Base-by-base conservation (phyloP, 2,888 invertebrate species). In the Hypolimnas misippus region DNA sequence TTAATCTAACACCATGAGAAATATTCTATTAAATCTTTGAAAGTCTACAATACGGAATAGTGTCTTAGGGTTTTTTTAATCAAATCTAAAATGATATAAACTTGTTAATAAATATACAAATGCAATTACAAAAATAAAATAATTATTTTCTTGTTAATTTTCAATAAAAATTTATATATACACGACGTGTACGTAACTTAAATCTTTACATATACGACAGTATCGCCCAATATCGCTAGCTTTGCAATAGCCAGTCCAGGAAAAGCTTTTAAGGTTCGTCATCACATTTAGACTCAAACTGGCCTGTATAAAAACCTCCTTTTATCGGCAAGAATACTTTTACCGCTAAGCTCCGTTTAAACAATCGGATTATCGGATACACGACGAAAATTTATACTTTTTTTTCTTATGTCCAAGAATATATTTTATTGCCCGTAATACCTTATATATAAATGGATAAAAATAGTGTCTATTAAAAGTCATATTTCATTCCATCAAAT, bases 251-350 rank as follows among this genome's bases (percentile, higher is more conserved):
- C n/a, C n/a, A n/a, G n/a, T n/a, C n/a, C n/a, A n/a, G n/a, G 65
- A 49, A 57, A 57, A 62, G 55, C 62, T 65, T 51, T 51, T 42
- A 42, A 52, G 38, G 25, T 50, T 46, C 29, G 54, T 65, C 42
- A 56, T 44, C 25, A 19, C 31, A 53, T 31, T 53, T n/a, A n/a
- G n/a, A n/a, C n/a, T n/a, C n/a, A n/a, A n/a, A n/a, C n/a, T n/a
- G 49, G 29, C 55, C 35, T 60, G 59, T 51, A 61, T 65, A 53
- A 62, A 62, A 56, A 59, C 56, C 31, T 17, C 38, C 2, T 10
- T 53, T 54, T 53, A 21, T 56, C 46, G 42, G 38, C 29, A 29
- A 38, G 10, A 19, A 10, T 44, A 31, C 38, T 38, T 14, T 33
- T 7, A 33, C 58, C 29, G 35, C 49, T 53, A 53, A 60, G 46